Percentiles rank a stretch among this genome's conserved stretches.
Conservation (phyloP, 2,797 vertebrate species). For the Champsocephalus esox region DNA sequence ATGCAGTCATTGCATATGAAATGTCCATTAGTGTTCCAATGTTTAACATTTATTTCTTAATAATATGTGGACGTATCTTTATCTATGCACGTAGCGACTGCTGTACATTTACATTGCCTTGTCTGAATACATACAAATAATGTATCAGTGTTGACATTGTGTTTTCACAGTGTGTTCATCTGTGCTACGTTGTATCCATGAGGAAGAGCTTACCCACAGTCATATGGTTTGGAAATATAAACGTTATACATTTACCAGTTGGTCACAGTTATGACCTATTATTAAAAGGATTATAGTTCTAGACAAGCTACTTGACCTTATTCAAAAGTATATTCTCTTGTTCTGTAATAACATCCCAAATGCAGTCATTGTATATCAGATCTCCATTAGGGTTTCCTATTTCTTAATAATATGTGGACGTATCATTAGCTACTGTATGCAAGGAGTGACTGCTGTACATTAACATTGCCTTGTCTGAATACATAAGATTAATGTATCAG, state of each 20-base stretch:
- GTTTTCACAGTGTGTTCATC: conserved; percentile 77
- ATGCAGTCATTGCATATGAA: not conserved
- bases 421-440: not conserved
- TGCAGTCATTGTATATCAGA: not conserved
- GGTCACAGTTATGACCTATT: not conserved
- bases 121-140: not conserved
- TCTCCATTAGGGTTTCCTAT: not conserved
- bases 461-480: not conserved
- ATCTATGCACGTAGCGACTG: not conserved
- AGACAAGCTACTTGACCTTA: not conserved
- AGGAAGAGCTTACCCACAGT: not conserved
- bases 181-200: conserved; percentile 38
- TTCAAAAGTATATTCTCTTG: not conserved
- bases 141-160: not conserved
- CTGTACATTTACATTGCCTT: not conserved
- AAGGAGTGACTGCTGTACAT: not conserved
- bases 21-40: not conserved
- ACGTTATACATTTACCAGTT: not conserved
- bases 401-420: not conserved
- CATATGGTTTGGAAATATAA: not conserved
- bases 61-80: not conserved
- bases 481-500: not conserved
- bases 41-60: not conserved
- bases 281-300: not conserved
- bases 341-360: not conserved